Evolutionary conservation across 2,888 invertebrate genomes (phyloP).

Genomic region (Synanthedon myopaeformis): DNA sequence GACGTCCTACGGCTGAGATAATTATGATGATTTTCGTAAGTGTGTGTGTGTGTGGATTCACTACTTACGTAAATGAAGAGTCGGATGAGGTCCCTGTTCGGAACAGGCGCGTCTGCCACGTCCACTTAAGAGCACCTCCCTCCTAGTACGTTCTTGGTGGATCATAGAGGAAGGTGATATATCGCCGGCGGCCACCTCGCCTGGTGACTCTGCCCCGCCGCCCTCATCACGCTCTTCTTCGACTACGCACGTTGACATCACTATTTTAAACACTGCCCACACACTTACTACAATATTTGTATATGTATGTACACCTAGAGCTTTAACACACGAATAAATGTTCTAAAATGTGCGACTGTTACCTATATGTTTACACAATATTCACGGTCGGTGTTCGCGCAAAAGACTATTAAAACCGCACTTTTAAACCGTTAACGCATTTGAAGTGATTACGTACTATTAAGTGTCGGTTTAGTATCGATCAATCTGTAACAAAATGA

Average conservation of each 20-base stretch:
- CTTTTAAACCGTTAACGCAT: too few species aligned
- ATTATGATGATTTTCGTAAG: too few species aligned
- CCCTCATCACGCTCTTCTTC: constrained; percentile 56
- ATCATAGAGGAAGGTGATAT: constrained; percentile 30
- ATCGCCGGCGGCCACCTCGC: constrained; percentile 19
- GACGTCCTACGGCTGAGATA: too few species aligned
- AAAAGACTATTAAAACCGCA: too few species aligned
- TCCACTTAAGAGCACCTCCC: constrained; percentile 67
- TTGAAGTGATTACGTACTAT: too few species aligned
- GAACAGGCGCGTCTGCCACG: constrained; percentile 75
- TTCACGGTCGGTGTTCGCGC: too few species aligned
- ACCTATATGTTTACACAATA: too few species aligned
- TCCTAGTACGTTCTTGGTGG: constrained; percentile 38
- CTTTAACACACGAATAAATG: too few species aligned
- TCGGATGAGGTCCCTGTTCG: constrained; percentile 78
- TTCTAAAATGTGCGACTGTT: too few species aligned
- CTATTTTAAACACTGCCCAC: constrained; percentile 17
- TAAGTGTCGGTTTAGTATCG: too few species aligned
- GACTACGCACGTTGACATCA: constrained; percentile 58
- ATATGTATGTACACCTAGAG: not conserved
- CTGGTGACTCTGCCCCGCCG: constrained; percentile 25
- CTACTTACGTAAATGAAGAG: constrained; percentile 60
- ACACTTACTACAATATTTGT: not conserved
- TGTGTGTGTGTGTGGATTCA: constrained; percentile 23
- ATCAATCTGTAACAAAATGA: too few species aligned